Evolutionary conservation across 2,888 invertebrate species (phyloP).

Genomic region (Lasioglossum leucozonium): DNA sequence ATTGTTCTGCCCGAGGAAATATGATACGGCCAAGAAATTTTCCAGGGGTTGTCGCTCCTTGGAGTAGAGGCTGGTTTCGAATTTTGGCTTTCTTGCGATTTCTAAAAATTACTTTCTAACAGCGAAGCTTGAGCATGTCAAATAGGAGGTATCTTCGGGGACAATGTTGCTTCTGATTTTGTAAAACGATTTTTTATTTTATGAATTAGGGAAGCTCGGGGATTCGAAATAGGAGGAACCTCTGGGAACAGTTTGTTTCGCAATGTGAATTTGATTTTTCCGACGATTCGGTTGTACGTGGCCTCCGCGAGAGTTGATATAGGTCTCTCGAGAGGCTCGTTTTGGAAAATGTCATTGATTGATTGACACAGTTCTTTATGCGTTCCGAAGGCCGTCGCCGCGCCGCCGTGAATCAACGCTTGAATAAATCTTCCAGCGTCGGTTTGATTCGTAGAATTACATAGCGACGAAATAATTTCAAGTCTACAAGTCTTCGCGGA

Average conservation of each 20-base stretch:
- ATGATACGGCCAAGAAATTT: neutral
- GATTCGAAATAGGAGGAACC: neutral
- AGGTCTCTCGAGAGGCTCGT: neutral
- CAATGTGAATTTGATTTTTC: neutral
- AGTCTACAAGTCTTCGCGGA: neutral
- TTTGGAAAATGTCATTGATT: slow-evolving; percentile 8
- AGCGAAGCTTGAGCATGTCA: too few relatives aligned
- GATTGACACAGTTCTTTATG: slow-evolving; percentile 7
- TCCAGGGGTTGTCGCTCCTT: neutral
- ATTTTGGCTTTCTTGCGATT: neutral
- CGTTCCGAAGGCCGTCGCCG: neutral
- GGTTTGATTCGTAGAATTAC: neutral
- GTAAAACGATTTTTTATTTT: neutral
- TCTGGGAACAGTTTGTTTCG: neutral
- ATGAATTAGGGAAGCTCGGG: neutral
- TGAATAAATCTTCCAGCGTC: neutral
- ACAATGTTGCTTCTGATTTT: neutral
- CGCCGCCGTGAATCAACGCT: neutral
- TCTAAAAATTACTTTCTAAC: neutral
- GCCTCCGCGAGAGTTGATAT: neutral
- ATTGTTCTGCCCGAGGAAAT: neutral
- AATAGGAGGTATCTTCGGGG: too few relatives aligned
- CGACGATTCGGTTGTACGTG: neutral
- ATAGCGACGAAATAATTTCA: neutral
- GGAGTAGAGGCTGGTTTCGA: neutral